A percentile compares a stretch with the other conserved stretches of the same genome.
These are phyloP conservation scores for Euleptes europaea DNA, from an alignment of 2,113 vertebrate genomes.

Conservation along the genomic window DNA sequence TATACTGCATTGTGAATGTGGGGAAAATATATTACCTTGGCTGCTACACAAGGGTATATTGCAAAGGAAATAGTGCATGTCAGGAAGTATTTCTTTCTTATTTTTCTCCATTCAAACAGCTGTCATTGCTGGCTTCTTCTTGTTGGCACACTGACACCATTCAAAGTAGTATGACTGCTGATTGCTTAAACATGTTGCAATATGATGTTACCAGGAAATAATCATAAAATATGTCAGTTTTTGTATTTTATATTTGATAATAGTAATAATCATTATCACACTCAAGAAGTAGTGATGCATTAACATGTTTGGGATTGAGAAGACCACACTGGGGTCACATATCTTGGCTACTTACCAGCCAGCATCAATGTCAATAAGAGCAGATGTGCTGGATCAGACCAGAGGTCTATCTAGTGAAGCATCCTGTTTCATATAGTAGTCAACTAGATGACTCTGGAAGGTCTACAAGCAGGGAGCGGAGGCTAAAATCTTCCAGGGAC, in stretches of 20 bases:
- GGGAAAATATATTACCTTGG: conserved; percentile 60
- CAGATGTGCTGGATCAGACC: background rate
- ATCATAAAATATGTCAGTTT: conserved; percentile 21
- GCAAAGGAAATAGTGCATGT: conserved; percentile 38
- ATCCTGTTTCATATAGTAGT: too few relatives aligned
- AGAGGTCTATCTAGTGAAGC: too few relatives aligned
- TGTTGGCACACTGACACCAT: conserved; percentile 28
- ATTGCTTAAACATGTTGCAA: conserved; percentile 36
- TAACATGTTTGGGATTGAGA: background rate
- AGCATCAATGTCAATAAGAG: background rate
- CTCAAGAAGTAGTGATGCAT: background rate
- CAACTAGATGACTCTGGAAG: too few relatives aligned
- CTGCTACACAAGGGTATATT: conserved; percentile 7
- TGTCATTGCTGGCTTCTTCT: conserved; percentile 30
- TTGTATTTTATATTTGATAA: conserved; percentile 9
- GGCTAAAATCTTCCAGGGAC: too few relatives aligned
- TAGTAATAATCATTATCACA: background rate
- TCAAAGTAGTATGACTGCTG: conserved; percentile 34
- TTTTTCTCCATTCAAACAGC: conserved; percentile 23
- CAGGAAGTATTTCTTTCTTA: conserved; percentile 46
- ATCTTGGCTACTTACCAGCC: background rate
- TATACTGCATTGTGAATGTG: conserved; percentile 39
- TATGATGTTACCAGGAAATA: conserved; percentile 11
- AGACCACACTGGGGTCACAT: background rate
- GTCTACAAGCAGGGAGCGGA: too few relatives aligned